These are phyloP conservation scores for Alectoris magna DNA, from an alignment of 2,797 vertebrate genomes.

Conservation along the genomic window DNA sequence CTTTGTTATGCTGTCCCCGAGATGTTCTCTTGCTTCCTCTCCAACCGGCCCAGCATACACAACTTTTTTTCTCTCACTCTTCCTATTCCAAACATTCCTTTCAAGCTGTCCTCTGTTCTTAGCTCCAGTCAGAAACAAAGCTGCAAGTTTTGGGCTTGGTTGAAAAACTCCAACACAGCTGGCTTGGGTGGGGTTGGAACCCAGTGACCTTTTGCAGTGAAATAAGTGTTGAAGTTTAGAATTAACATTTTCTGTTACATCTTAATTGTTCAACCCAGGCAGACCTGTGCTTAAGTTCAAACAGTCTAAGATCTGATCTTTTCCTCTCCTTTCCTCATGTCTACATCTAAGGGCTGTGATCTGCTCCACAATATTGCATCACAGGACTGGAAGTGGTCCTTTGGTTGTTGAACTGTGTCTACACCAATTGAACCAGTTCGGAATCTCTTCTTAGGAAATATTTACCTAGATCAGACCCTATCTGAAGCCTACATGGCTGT, in stretches of 20 bases:
- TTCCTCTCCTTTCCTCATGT: too few relatives aligned
- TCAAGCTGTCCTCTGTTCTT: conserved; percentile 9
- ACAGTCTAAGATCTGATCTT: neutral
- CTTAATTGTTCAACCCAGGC: neutral
- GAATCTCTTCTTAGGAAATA: neutral
- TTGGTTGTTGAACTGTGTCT: neutral
- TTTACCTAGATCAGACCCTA: neutral
- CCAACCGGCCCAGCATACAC: neutral
- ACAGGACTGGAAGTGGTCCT: neutral
- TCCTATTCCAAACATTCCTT: conserved; percentile 28
- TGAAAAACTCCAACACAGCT: conserved; percentile 32
- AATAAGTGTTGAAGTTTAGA: neutral
- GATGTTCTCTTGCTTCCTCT: neutral
- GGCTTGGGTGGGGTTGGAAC: conserved; percentile 62
- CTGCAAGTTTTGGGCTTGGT: conserved; percentile 57
- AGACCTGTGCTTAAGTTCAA: neutral
- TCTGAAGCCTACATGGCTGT: neutral
- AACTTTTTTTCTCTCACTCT: conserved; percentile 3
- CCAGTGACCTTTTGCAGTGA: conserved; percentile 4
- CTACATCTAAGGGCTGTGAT: neutral
- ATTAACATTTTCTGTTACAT: neutral
- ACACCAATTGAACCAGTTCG: neutral
- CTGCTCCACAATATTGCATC: neutral
- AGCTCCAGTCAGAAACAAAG: conserved; percentile 45
- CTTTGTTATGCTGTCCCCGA: neutral